Conservation (phyloP, 2,113 vertebrate species). For the Bombycilla garrulus region DNA sequence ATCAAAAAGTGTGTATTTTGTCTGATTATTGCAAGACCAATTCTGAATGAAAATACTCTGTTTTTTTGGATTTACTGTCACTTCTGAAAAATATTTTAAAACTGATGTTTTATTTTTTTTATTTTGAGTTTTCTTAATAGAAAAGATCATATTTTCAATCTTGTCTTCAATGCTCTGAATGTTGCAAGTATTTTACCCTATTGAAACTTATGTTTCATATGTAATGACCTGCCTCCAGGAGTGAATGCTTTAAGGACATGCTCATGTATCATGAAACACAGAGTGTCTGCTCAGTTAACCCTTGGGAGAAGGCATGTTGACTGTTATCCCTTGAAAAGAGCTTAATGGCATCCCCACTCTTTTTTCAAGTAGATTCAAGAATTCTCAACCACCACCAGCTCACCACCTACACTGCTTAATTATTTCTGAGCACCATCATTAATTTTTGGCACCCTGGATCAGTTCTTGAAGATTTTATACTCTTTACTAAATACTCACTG, state of each 20-base stretch:
- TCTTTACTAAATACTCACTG: neutral
- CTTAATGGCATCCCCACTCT: neutral
- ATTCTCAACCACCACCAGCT: neutral
- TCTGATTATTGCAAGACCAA: neutral
- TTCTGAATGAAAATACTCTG: neutral
- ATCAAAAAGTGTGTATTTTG: neutral
- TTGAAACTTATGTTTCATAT: neutral
- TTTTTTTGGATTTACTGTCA: neutral
- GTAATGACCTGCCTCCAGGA: neutral
- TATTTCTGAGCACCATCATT: neutral
- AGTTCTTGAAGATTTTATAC: neutral
- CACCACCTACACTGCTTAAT: neutral
- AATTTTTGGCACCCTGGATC: neutral
- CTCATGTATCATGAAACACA: neutral
- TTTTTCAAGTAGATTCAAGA: neutral
- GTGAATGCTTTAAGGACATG: neutral
- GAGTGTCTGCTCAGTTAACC: neutral
- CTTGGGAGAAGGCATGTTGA: neutral
- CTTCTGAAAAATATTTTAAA: neutral
- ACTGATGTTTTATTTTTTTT: neutral
- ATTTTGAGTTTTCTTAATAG: neutral
- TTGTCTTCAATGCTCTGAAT: neutral
- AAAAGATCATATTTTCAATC: neutral
- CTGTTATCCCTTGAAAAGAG: neutral
- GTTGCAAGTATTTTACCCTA: neutral